phyloP scores from a whole-genome alignment of 1,140 invertebrate species.

The Zaprionus inermis region DNA sequence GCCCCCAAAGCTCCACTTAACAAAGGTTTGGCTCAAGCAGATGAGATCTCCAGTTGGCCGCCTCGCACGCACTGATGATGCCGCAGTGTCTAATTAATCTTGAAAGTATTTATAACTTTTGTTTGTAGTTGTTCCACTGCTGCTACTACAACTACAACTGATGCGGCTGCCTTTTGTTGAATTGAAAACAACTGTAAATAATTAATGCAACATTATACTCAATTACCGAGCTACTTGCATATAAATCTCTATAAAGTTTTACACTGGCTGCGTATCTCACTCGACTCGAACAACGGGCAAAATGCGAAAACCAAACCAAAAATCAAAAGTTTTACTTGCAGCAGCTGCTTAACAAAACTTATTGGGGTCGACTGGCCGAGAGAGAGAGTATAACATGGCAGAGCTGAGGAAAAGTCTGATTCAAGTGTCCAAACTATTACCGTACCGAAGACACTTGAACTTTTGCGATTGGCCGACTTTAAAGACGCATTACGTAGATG shows the following conservation, averaged over 20 bases:
- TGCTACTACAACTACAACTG: conserved; percentile 2
- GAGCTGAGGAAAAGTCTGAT: conserved; percentile 29
- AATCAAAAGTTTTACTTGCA: conserved; percentile 65
- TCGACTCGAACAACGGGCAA: conserved; percentile 21
- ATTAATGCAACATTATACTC: conserved; percentile 81
- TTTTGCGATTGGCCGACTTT: conserved; percentile 37
- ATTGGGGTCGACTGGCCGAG: conserved; percentile 5
- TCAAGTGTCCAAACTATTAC: conserved; percentile 25
- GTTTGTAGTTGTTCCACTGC: conserved; percentile 50
- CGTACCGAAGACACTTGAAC: conserved; percentile 23
- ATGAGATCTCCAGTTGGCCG: conserved; percentile 22
- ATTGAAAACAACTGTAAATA: conserved; percentile 80
- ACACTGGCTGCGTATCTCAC: conserved; percentile 22
- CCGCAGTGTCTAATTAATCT: conserved; percentile 69
- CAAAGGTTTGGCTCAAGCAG: neutral
- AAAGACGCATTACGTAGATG: conserved; percentile 45
- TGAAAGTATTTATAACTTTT: conserved; percentile 79
- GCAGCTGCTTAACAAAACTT: conserved; percentile 60
- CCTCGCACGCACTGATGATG: conserved; percentile 8
- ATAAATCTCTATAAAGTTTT: conserved; percentile 50
- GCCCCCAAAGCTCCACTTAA: conserved; percentile 31
- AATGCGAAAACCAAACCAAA: conserved; percentile 31
- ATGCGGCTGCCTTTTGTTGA: conserved; percentile 26
- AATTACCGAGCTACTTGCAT: conserved; percentile 77
- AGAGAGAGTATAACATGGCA: conserved; percentile 6